Percentiles rank a stretch among this genome's conserved stretches.
Conservation (phyloP, 2,797 vertebrate genomes). For the Orestias chungarensis region DNA sequence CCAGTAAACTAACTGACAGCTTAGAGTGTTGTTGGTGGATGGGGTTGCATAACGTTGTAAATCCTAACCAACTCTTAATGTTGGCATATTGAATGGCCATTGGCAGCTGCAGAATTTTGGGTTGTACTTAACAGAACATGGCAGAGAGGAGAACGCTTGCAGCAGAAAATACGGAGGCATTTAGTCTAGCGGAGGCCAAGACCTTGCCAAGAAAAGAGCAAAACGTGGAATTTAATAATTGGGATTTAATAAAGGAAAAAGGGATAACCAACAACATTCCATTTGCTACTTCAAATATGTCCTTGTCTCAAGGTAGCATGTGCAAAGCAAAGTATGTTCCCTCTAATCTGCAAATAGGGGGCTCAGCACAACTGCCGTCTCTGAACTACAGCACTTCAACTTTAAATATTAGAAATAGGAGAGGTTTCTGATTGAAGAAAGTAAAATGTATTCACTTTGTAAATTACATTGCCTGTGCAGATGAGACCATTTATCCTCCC, state of each 20-base stretch:
- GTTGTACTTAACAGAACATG: not conserved
- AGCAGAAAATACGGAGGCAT: constrained; percentile 38
- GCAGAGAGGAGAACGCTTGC: constrained; percentile 7
- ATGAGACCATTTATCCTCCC: constrained; percentile 19
- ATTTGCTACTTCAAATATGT: constrained; percentile 29
- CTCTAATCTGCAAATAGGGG: constrained; percentile 33
- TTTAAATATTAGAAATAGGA: constrained; percentile 21
- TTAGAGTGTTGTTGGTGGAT: constrained; percentile 61
- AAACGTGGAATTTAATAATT: constrained; percentile 54
- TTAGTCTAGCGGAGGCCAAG: constrained; percentile 34
- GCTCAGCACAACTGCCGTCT: constrained; percentile 12
- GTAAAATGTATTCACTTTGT: not conserved
- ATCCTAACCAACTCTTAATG: constrained; percentile 74
- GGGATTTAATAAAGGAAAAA: constrained; percentile 39
- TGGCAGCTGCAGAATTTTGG: constrained; percentile 19
- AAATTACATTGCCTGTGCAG: constrained; percentile 22
- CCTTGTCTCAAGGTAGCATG: constrained; percentile 62
- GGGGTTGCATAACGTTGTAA: constrained; percentile 72
- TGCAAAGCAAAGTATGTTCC: constrained; percentile 44
- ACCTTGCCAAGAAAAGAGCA: constrained; percentile 54
- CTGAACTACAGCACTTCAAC: constrained; percentile 18
- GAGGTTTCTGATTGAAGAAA: not conserved
- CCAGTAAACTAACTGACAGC: constrained; percentile 85
- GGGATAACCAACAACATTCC: constrained; percentile 39
- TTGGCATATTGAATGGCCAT: constrained; percentile 45